phyloP scores from a whole-genome alignment of 2,888 invertebrate genomes.

The Ernsta delagoae region DNA sequence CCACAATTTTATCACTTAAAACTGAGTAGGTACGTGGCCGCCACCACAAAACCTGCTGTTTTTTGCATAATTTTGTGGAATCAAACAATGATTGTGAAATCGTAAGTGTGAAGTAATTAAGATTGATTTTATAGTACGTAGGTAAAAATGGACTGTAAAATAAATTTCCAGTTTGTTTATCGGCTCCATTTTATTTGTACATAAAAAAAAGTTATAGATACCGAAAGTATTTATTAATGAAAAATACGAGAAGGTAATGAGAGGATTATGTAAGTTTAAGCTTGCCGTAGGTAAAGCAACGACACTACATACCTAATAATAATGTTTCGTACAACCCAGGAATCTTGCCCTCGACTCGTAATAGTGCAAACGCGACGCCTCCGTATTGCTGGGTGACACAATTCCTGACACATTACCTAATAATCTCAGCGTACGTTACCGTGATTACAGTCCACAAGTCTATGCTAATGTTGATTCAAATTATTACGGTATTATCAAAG shows the following conservation, averaged over 20 bases:
- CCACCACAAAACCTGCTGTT: constrained; percentile 71
- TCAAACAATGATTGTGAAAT: constrained; percentile 1
- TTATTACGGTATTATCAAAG: constrained; percentile 40
- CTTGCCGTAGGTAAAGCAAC: too few species aligned
- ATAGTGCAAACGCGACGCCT: constrained; percentile 75
- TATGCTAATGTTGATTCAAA: constrained; percentile 44
- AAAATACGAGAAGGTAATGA: not conserved
- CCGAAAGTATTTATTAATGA: too few species aligned
- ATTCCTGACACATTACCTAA: constrained; percentile 78
- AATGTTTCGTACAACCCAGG: constrained; percentile 54
- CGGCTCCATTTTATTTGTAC: too few species aligned
- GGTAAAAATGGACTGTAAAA: not conserved
- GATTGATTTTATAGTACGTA: constrained; percentile 2
- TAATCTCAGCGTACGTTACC: constrained; percentile 58
- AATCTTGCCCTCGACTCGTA: constrained; percentile 68
- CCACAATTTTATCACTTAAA: constrained; percentile 57
- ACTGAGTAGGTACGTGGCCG: constrained; percentile 69
- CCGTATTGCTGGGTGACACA: constrained; percentile 78
- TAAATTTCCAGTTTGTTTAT: not conserved
- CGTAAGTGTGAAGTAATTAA: not conserved
- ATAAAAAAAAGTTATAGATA: too few species aligned
- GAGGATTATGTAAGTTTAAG: not conserved
- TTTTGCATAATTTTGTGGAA: constrained; percentile 45
- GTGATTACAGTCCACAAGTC: constrained; percentile 53
- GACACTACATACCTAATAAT: too few species aligned